Evolutionary conservation across 2,797 vertebrate genomes (phyloP).

Genomic region (Tiaroga cobitis): DNA sequence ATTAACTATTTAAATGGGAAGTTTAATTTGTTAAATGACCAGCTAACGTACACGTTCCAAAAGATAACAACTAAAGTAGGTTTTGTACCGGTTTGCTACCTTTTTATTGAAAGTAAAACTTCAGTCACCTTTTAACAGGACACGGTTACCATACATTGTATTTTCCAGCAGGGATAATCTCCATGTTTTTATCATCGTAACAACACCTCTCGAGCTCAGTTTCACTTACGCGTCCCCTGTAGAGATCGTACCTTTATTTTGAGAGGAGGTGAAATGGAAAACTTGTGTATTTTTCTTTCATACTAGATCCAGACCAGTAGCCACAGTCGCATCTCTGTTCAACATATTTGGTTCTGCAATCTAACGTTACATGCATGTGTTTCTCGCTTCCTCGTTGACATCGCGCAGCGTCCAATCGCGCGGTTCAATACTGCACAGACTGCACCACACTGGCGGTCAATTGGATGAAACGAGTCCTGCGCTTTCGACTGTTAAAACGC

Average conservation of each 20-base stretch:
- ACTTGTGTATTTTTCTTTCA: background rate
- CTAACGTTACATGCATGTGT: background rate
- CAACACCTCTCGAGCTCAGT: background rate
- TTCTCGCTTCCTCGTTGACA: conserved; percentile 41
- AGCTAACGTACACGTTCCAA: background rate
- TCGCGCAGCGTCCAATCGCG: conserved; percentile 24
- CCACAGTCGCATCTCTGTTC: background rate
- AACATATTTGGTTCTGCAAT: background rate
- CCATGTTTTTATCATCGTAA: background rate
- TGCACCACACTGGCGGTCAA: background rate
- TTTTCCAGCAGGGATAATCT: background rate
- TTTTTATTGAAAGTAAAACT: background rate
- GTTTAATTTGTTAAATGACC: background rate
- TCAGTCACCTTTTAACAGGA: background rate
- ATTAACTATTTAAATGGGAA: background rate
- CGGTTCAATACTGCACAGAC: background rate
- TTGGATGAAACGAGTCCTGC: conserved; percentile 23
- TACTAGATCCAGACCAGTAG: too few relatives aligned
- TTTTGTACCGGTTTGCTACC: background rate
- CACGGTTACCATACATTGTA: background rate
- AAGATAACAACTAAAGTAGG: too few relatives aligned
- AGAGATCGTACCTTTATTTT: background rate
- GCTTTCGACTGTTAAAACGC: background rate
- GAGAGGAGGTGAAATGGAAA: background rate
- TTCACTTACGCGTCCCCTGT: background rate